Evolutionary conservation across 2,888 invertebrate genomes (phyloP).

Genomic region (Stenodera caucasica): DNA sequence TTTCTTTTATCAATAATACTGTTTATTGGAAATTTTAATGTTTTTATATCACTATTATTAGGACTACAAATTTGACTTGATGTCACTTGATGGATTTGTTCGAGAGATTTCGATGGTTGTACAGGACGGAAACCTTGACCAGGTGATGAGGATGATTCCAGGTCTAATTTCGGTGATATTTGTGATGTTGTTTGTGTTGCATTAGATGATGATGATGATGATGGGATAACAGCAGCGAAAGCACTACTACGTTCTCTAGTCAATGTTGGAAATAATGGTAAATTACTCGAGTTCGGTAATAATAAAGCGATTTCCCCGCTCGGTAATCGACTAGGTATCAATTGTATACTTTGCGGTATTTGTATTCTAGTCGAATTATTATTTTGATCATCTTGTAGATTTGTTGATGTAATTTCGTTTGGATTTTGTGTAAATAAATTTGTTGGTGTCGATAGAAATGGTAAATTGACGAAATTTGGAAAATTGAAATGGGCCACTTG

Average conservation of each 20-base stretch:
- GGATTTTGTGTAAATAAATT: conserved; percentile 30
- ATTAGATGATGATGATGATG: conserved; percentile 30
- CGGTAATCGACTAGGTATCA: conserved; percentile 67
- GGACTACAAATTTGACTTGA: conserved; percentile 35
- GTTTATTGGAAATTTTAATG: conserved; percentile 49
- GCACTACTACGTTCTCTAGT: conserved; percentile 53
- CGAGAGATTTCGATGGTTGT: conserved; percentile 35
- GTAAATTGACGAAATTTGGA: conserved; percentile 42
- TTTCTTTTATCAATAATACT: conserved; percentile 39
- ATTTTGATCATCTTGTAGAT: conserved; percentile 56
- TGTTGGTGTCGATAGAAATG: conserved; percentile 37
- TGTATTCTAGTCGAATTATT: conserved; percentile 61
- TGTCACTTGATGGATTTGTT: conserved; percentile 46
- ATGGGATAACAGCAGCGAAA: conserved; percentile 55
- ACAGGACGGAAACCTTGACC: conserved; percentile 49
- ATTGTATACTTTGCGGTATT: conserved; percentile 64
- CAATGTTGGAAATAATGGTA: conserved; percentile 55
- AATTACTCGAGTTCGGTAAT: conserved; percentile 62
- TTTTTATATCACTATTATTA: conserved; percentile 44
- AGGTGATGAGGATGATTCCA: conserved; percentile 36
- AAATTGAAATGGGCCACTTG: conserved; percentile 50
- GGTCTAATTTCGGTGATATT: conserved; percentile 15
- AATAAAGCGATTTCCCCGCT: conserved; percentile 69
- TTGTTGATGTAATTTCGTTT: conserved; percentile 41
- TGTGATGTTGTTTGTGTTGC: conserved; percentile 62